Evolutionary conservation across 2,113 vertebrate species (phyloP).

Genomic region (Marmota monax): DNA sequence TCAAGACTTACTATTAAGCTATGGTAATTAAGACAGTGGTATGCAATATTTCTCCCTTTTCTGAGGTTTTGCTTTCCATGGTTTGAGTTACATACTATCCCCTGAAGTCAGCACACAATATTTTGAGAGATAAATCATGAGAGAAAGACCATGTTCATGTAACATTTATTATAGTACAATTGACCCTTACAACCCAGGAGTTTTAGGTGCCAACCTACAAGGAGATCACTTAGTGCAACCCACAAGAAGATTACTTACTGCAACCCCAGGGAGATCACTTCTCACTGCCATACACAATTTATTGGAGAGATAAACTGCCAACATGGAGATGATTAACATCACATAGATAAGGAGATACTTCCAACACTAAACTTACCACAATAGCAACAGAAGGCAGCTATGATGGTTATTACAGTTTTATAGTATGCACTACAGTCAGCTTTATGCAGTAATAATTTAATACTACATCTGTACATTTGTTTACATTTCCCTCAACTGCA

Average conservation of each 20-base stretch:
- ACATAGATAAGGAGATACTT: not conserved
- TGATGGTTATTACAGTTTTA: too few relatives aligned
- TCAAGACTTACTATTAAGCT: not conserved
- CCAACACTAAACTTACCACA: not conserved
- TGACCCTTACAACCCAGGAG: not conserved
- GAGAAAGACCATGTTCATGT: too few relatives aligned
- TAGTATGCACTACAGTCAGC: too few relatives aligned
- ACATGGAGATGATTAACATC: not conserved
- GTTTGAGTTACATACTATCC: too few relatives aligned
- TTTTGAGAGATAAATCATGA: not conserved
- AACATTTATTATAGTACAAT: not conserved
- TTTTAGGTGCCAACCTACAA: not conserved
- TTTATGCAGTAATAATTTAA: too few relatives aligned
- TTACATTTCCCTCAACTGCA: too few relatives aligned
- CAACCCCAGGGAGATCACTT: not conserved
- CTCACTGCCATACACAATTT: not conserved
- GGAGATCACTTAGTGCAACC: too few relatives aligned
- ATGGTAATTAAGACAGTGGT: not conserved
- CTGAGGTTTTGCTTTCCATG: too few relatives aligned
- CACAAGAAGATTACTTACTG: not conserved
- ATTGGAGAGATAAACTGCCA: not conserved
- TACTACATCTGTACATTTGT: too few relatives aligned
- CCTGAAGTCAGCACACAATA: not conserved
- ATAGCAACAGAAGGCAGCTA: not conserved
- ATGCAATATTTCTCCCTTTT: not conserved